Evolutionary conservation across 1,140 invertebrate genomes (phyloP), one percentile per base, ranked within the genome.

Genomic region (Trissolcus basalis): DNA sequence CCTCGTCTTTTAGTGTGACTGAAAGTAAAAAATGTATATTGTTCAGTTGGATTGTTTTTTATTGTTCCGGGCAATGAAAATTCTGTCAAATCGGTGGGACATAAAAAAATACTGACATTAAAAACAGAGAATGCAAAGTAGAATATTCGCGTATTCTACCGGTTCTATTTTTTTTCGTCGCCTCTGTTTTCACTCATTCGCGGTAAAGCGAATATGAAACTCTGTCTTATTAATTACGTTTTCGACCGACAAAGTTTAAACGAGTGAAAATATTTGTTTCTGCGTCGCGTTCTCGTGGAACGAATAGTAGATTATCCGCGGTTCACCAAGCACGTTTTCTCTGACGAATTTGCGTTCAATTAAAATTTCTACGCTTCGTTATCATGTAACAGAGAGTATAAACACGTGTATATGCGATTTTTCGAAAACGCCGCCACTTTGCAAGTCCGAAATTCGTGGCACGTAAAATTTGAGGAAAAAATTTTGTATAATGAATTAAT

Each of bases 241-340:
- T 58, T 56, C 45, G 39, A 47, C 68, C 67, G 74, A 77, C 68
- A 55, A 71, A 71, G 74, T 71, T 77, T 77, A 71, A 77, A 71
- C 67, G 68, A 77, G 61, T 77, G 67, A 77, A 77, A 67, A 77
- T 77, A 71, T 77, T 71, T 77, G 61, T 77, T 71, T 67, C 43
- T 13, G n/a, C 61, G 47, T 47, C 63, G 56, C 45, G 58, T 51
- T 69, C n/a, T 61, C 59, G 53, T 54, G 8, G 16, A 72, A 41
- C 56, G 71, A 55, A 64, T 68, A 64, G 64, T 75, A 59, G 61
- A 75, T 75, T 75, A 75, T 68, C 72, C 60, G 63, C 63, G 72
- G 63, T 75, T 75, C 72, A 68, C 63, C 64, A 53, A 51, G 55
- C 61, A 67, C 70, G 70, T 73, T 73, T 73, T 12, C 49, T 60